Conservation (phyloP, 53 echinoderm and acorn worm species). For the Holothuria scabra region DNA sequence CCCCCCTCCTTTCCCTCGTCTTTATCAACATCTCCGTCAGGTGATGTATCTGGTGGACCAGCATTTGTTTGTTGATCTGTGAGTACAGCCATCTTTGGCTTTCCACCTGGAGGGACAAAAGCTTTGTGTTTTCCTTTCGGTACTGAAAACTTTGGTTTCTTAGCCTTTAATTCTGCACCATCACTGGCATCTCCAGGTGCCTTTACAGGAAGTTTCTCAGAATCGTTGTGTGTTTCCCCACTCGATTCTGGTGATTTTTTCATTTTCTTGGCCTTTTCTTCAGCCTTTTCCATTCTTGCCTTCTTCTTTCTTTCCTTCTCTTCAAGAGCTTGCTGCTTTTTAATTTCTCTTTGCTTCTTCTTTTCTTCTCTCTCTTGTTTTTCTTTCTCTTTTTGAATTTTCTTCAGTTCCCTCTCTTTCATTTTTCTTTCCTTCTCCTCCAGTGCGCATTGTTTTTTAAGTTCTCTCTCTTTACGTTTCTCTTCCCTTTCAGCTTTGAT, state of each 20-base stretch:
- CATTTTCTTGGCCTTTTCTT: constrained; percentile 41
- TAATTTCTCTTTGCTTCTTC: not conserved
- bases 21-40: not conserved
- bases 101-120: not conserved
- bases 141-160: constrained; percentile 35
- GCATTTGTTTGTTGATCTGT: too few relatives aligned
- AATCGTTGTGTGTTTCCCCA: too few relatives aligned
- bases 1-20: not conserved
- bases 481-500: constrained; percentile 1
- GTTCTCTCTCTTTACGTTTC: not conserved
- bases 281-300: not conserved
- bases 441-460: not conserved
- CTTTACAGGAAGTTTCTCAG: not conserved
- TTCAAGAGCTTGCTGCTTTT: constrained; percentile 1
- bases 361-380: constrained; percentile 20
- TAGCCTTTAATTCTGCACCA: constrained; percentile 14
- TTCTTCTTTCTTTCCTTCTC: not conserved
- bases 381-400: not conserved
- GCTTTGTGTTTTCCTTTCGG: constrained; percentile 29
- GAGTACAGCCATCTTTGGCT: not conserved
- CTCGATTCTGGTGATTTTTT: constrained; percentile 1
- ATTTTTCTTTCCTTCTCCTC: constrained; percentile 10
- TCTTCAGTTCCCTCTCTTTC: constrained; percentile 7
- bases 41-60: too few relatives aligned
- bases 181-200: too few relatives aligned